A percentile compares a stretch with the other conserved stretches of the same genome.
Conservation (phyloP, 1,140 invertebrate species). For the Chrysopa pallens region DNA sequence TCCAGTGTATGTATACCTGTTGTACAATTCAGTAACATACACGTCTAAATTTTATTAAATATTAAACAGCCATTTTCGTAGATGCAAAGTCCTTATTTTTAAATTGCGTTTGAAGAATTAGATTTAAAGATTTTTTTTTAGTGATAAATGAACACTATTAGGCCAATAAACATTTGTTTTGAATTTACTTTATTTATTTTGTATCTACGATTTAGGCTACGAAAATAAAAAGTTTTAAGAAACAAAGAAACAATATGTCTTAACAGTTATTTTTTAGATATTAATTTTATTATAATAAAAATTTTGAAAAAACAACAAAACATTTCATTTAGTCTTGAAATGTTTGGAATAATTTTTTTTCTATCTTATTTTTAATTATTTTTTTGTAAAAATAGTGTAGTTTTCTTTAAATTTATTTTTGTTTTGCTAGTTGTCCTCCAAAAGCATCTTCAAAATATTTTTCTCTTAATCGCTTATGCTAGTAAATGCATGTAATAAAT, state of each 20-base stretch:
- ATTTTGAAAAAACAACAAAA: not conserved
- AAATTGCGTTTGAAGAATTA: not conserved
- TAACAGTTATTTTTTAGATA: not conserved
- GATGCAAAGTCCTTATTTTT: not conserved
- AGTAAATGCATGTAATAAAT: not conserved
- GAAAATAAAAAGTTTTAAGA: not conserved
- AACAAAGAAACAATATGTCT: not conserved
- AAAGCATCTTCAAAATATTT: not conserved
- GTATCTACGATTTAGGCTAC: not conserved
- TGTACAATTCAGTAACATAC: not conserved
- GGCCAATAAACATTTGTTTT: not conserved
- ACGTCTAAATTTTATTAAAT: not conserved
- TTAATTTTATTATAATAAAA: not conserved
- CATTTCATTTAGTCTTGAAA: not conserved
- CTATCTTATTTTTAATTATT: not conserved
- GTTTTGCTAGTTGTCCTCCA: not conserved
- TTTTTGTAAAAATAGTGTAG: not conserved
- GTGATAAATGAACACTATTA: not conserved
- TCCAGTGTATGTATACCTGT: slow-evolving; percentile 15
- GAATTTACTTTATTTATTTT: not conserved
- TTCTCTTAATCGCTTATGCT: not conserved
- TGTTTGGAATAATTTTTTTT: not conserved
- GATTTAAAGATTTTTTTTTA: not conserved
- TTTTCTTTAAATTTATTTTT: not conserved
- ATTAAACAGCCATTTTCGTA: slow-evolving; percentile 15